A percentile compares a stretch with the other conserved stretches of the same genome.
These are phyloP conservation scores for Trichonephila clavipes DNA, from an alignment of 1,140 invertebrate genomes.

Conservation along the genomic window DNA sequence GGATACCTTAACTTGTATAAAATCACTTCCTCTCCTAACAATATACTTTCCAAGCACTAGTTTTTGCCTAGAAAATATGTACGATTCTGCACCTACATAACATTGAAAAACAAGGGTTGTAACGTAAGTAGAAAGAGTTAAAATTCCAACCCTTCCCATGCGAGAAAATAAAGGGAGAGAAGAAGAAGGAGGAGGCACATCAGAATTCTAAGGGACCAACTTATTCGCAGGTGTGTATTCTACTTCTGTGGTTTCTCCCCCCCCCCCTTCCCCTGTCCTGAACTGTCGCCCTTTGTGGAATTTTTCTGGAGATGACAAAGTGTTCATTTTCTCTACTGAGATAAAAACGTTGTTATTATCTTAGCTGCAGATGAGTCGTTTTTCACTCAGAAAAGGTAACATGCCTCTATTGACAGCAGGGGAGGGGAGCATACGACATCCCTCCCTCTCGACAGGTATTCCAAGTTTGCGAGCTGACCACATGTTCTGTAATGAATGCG, in stretches of 20 bases:
- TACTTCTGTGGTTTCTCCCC: neutral
- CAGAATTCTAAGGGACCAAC: neutral
- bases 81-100: too few relatives aligned
- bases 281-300: neutral
- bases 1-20: too few relatives aligned
- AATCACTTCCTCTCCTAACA: too few relatives aligned
- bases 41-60: too few relatives aligned
- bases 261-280: neutral
- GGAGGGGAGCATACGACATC: neutral
- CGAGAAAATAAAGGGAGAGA: too few relatives aligned
- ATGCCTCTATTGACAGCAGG: neutral
- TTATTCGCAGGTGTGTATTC: neutral
- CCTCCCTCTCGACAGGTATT: neutral
- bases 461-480: neutral
- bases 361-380: slow-evolving; percentile 13
- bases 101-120: too few relatives aligned
- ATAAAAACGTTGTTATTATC: slow-evolving; percentile 48
- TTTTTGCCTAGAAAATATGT: too few relatives aligned
- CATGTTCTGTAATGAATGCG: slow-evolving; percentile 9
- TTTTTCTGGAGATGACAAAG: slow-evolving; percentile 16
- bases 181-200: neutral
- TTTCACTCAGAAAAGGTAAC: slow-evolving; percentile 21
- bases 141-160: neutral
- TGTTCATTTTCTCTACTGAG: neutral
- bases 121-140: neutral